Conservation (phyloP, 2,797 vertebrate genomes). For the Poeciliopsis gracilis region DNA sequence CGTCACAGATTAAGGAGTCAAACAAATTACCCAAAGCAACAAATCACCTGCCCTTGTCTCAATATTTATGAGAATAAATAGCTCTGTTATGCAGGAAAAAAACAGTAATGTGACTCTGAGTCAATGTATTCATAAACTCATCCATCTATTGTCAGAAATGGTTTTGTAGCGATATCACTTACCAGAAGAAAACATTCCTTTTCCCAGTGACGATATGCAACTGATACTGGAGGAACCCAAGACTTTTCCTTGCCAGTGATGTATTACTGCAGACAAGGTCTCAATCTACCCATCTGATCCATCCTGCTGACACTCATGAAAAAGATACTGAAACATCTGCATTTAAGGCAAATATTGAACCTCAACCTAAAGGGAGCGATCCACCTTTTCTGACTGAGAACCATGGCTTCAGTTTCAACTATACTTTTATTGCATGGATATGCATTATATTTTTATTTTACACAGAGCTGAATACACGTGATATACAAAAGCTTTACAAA, state of each 20-base stretch:
- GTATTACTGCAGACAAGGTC: not conserved
- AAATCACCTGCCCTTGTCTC: not conserved
- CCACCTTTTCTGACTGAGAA: not conserved
- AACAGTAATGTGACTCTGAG: not conserved
- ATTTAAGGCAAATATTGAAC: not conserved
- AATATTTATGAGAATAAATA: not conserved
- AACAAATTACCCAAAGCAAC: not conserved
- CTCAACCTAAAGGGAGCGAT: not conserved
- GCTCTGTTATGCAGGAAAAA: not conserved
- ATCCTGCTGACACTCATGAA: not conserved
- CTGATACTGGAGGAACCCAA: not conserved
- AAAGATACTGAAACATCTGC: not conserved
- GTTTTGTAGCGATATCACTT: not conserved
- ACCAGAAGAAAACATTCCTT: not conserved
- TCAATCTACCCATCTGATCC: not conserved
- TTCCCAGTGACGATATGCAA: not conserved
- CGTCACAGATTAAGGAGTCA: not conserved
- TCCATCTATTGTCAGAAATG: not conserved
- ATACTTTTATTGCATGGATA: not conserved
- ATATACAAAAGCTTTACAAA: conserved; percentile 21
- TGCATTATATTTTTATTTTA: not conserved
- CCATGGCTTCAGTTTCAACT: not conserved
- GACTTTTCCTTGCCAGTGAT: not conserved
- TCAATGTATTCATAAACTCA: not conserved
- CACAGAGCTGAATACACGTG: not conserved